A percentile compares a stretch with the other conserved stretches of the same genome.
phyloP scores from a whole-genome alignment of 1,140 invertebrate species.

The Dolichoris vasculosae region DNA sequence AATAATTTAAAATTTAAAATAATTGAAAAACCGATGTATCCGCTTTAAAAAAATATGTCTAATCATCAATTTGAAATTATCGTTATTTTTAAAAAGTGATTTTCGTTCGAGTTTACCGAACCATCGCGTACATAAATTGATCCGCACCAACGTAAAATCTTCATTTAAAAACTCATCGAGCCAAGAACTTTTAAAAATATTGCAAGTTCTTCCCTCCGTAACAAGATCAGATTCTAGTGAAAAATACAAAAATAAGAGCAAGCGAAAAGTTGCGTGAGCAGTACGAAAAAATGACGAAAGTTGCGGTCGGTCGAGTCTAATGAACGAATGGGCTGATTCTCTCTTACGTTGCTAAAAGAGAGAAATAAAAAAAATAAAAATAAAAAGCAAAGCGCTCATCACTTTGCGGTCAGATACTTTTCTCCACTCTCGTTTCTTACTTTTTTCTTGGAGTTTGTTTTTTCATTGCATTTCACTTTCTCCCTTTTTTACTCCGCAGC shows the following conservation, averaged over 20 bases:
- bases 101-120: neutral
- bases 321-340: conserved; percentile 59
- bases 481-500: conserved; percentile 40
- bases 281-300: conserved; percentile 37
- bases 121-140: neutral
- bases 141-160: neutral
- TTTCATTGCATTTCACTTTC: conserved; percentile 34
- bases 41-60: no score
- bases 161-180: neutral
- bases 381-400: conserved; percentile 45
- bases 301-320: conserved; percentile 58
- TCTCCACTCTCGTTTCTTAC: conserved; percentile 18
- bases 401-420: conserved; percentile 63
- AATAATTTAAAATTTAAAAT: no score
- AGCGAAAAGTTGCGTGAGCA: conserved; percentile 30
- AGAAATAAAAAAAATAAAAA: conserved; percentile 6
- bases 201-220: conserved; percentile 10
- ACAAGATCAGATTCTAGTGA: no score
- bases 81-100: neutral
- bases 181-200: conserved; percentile 46
- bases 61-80: neutral
- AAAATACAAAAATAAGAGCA: conserved; percentile 40
- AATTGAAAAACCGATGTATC: neutral
- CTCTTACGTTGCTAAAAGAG: neutral
- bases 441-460: conserved; percentile 36